A percentile compares a stretch with the other conserved stretches of the same genome.
These are phyloP conservation scores for Rhagonycha fulva DNA, from an alignment of 2,888 invertebrate species.

Conservation along the genomic window DNA sequence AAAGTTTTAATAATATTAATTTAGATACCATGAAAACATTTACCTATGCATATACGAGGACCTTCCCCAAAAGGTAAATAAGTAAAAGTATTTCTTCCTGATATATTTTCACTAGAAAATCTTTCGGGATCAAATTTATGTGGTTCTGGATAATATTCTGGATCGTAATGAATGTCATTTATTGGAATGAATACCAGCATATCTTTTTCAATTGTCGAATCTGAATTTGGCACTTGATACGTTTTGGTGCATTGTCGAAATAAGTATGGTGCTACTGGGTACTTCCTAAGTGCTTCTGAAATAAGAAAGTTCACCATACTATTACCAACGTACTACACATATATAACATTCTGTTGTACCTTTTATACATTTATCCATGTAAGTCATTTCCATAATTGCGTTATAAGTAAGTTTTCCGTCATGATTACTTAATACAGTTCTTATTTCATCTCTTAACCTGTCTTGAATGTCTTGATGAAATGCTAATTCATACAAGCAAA, in stretches of 20 bases:
- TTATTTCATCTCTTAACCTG: too few relatives aligned
- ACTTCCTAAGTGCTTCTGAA: not conserved
- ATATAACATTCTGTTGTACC: too few relatives aligned
- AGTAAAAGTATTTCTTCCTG: not conserved
- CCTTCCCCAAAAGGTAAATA: not conserved
- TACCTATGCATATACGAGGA: not conserved
- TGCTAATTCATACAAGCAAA: too few relatives aligned
- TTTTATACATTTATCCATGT: too few relatives aligned
- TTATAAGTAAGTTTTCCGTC: too few relatives aligned
- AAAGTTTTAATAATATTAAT: not conserved
- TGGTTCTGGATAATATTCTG: not conserved
- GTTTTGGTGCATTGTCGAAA: not conserved
- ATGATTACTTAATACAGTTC: too few relatives aligned
- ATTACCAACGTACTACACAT: too few relatives aligned
- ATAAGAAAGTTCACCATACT: not conserved
- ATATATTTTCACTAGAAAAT: not conserved
- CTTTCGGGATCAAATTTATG: not conserved
- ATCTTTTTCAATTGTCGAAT: not conserved
- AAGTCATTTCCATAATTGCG: too few relatives aligned
- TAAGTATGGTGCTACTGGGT: not conserved
- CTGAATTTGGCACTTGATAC: not conserved
- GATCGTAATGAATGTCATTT: not conserved
- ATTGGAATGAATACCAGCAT: not conserved
- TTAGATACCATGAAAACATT: not conserved
- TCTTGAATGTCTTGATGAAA: too few relatives aligned